Base-by-base conservation (phyloP, 1,140 invertebrate genomes). In the Varroa destructor region DNA sequence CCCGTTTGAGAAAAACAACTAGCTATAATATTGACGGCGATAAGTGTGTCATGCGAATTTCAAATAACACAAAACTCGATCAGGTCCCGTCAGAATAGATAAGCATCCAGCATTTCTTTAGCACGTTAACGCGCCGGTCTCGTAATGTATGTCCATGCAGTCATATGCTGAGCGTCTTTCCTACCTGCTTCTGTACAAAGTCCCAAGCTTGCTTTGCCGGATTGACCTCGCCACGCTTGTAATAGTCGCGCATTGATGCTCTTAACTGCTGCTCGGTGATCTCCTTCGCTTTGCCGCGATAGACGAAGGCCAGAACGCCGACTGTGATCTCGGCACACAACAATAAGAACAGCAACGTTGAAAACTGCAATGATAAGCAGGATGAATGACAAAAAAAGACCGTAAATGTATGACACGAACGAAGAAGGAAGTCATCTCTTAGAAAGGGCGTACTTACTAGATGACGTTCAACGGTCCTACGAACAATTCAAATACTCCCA, bases 181-280 rank as follows among this genome's bases (percentile, higher is more conserved):
- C 25, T 46, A 67, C 61, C 61, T 67, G 40, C 61, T 67, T 46
- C 46, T 67, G 61, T 2, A 67, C 61, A 37, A 67, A 67, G 61
- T 67, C 61, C 61, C 61, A 67, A 46, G 61, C 61, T 40, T 67
- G 61, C 37, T 67, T 67, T 40, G 61, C 46, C 36, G 61, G 61
- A 8, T 67, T 67, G 14, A 67, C 61, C 61, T 67, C 61, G 8
- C 40, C 46, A 40, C 36, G 40, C 61, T 67, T 67, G 61, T 67
- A 67, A 37, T 67, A 67, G 61, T 67, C 61, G 10, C 46, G 40
- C 61, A 67, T 67, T 12, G 61, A 67, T 67, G 37, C 61, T 37
- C 61, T 67, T 37, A 67, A 67, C 61, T 67, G 61, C 61, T 67
- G 61, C 61, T 67, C 61, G 61, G 61, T 67, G 61, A 67, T 67